These are phyloP conservation scores for Armadillidium nasatum DNA, from an alignment of 1,140 invertebrate species.

Conservation along the genomic window DNA sequence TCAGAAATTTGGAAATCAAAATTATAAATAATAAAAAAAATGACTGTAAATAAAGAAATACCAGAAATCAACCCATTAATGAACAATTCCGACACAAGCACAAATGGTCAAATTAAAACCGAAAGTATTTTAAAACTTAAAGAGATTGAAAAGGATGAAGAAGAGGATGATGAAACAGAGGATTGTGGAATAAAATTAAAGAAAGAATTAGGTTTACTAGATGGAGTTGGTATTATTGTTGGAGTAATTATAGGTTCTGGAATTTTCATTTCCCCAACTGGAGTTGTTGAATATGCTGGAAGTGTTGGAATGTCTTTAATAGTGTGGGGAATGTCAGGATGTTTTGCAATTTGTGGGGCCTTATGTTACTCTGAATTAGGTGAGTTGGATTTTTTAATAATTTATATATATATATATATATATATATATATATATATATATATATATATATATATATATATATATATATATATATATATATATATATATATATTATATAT, in stretches of 20 bases:
- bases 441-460: constrained; percentile 23
- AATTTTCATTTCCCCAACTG: constrained; percentile 94
- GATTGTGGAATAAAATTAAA: neutral
- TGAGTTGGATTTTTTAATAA: constrained; percentile 43
- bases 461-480: neutral
- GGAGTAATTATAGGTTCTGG: constrained; percentile 48
- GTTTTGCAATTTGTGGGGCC: constrained; percentile 81
- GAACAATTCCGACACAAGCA: neutral
- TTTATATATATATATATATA: constrained; percentile 18
- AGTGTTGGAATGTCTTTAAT: constrained; percentile 58
- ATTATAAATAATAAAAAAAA: neutral
- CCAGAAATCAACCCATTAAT: neutral
- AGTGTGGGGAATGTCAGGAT: constrained; percentile 83
- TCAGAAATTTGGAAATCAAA: too few species aligned
- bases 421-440: constrained; percentile 21
- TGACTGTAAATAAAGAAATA: neutral
- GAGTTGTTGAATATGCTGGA: constrained; percentile 63
- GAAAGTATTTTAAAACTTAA: neutral
- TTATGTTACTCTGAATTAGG: constrained; percentile 94
- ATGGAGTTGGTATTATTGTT: neutral
- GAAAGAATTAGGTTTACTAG: neutral
- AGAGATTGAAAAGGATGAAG: neutral
- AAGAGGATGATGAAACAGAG: constrained; percentile 8
- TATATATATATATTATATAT: too few species aligned
- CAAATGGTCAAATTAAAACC: neutral